A percentile compares a stretch with the other conserved stretches of the same genome.
These are phyloP conservation scores for Sinotaia quadrata DNA, from an alignment of 2,888 invertebrate species.

Conservation along the genomic window DNA sequence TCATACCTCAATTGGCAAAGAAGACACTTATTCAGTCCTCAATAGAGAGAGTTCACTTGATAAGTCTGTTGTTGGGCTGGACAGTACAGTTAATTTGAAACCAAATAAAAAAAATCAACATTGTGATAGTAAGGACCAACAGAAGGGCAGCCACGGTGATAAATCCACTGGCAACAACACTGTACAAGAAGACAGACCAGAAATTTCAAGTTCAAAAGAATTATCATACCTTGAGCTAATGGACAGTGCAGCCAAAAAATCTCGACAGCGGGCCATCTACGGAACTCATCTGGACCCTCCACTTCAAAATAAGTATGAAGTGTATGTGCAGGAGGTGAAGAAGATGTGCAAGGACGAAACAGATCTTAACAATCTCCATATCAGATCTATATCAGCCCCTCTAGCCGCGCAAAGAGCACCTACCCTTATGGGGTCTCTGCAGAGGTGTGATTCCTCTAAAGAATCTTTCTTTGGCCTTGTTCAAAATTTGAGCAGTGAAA, in stretches of 20 bases:
- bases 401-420: constrained; percentile 26
- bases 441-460: constrained; percentile 53
- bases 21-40: no score
- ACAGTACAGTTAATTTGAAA: no score
- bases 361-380: constrained; percentile 49
- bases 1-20: no score
- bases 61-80: no score
- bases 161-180: no score
- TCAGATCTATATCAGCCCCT: constrained; percentile 63
- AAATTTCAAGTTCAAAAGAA: no score
- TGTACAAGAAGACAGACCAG: no score
- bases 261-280: constrained; percentile 49
- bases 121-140: no score
- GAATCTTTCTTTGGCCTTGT: constrained; percentile 50
- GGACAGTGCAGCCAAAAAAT: constrained; percentile 41
- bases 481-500: no score
- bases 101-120: no score
- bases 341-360: constrained; percentile 35
- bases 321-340: constrained; percentile 33
- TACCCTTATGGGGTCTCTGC: constrained; percentile 1
- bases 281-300: constrained; percentile 57
- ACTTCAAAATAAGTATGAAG: constrained; percentile 50
- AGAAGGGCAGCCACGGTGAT: no score
- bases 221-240: constrained; percentile 42
- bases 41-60: no score